Conservation (phyloP, 2,113 vertebrate genomes). For the Baryphthengus martii region DNA sequence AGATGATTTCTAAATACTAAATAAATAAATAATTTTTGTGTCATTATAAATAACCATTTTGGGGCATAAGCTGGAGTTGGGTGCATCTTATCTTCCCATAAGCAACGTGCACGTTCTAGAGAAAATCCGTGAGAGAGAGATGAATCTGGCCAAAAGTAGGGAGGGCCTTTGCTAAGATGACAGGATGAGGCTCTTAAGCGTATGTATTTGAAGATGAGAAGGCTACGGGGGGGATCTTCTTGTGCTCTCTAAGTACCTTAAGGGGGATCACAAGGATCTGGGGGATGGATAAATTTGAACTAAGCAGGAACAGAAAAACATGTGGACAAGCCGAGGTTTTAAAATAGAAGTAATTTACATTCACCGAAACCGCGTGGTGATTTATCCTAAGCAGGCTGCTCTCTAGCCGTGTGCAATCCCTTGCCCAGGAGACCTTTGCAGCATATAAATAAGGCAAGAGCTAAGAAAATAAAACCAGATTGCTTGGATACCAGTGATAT, state of each 20-base stretch:
- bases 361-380: neutral
- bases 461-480: neutral
- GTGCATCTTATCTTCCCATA: neutral
- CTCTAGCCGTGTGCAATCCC: neutral
- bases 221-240: conserved; percentile 62
- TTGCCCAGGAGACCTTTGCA: neutral
- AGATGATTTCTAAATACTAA: accelerated
- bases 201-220: conserved; percentile 52
- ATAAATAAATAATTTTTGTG: neutral
- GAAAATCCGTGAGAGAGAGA: neutral
- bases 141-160: neutral
- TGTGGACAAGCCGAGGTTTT: neutral
- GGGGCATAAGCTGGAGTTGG: neutral
- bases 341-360: conserved; percentile 21
- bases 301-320: conserved; percentile 41
- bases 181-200: conserved; percentile 29
- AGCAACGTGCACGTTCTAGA: neutral
- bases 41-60: neutral
- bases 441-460: neutral
- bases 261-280: conserved; percentile 63
- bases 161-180: conserved; percentile 36
- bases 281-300: conserved; percentile 35
- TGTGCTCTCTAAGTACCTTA: conserved; percentile 57
- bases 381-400: neutral
- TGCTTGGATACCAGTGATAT: neutral